These are phyloP conservation scores for Mustela lutreola DNA, from an alignment of 2,113 vertebrate genomes.

Conservation along the genomic window DNA sequence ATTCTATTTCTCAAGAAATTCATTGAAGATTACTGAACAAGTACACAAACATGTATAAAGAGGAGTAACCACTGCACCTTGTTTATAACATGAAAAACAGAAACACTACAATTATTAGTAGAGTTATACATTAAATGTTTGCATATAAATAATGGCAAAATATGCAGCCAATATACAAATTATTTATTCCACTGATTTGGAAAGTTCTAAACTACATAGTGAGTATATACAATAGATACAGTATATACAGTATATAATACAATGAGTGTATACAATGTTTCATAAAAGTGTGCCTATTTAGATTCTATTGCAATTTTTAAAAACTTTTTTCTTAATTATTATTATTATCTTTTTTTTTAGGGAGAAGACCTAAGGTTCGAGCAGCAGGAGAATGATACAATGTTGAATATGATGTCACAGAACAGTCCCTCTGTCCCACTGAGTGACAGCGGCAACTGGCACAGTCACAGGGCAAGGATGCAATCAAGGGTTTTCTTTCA, in stretches of 20 bases:
- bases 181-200: not conserved
- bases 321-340: not conserved
- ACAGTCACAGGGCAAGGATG: slow-evolving; percentile 53
- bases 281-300: not conserved
- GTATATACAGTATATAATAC: not conserved
- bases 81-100: not conserved
- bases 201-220: not conserved
- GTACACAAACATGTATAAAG: not conserved
- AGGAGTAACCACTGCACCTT: not conserved
- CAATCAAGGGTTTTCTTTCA: slow-evolving; percentile 76
- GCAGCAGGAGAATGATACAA: not conserved
- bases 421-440: slow-evolving; percentile 48
- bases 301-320: not conserved
- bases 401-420: not conserved
- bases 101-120: not conserved
- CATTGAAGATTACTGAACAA: not conserved
- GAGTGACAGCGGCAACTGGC: slow-evolving; percentile 57
- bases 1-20: not conserved
- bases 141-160: not conserved
- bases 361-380: not conserved
- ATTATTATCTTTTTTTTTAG: not conserved
- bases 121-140: not conserved
- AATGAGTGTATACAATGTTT: not conserved
- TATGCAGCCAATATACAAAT: not conserved
- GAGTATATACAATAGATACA: not conserved